These are phyloP conservation scores for Lottia gigantea DNA, from an alignment of 2,888 invertebrate species.

Conservation along the genomic window DNA sequence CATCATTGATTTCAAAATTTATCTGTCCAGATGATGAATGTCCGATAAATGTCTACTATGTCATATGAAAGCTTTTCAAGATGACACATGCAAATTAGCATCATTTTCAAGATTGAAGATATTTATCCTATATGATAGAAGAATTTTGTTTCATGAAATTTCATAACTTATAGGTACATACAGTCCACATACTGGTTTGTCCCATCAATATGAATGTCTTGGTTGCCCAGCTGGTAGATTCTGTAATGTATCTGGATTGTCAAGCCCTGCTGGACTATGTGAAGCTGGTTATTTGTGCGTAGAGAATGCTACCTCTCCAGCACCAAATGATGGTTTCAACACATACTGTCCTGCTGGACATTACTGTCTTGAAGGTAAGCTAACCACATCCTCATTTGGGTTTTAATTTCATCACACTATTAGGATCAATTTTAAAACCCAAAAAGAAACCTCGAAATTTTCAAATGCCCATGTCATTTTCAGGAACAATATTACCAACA, in stretches of 20 bases:
- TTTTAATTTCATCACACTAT: too few species aligned
- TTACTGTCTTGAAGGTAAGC: constrained; percentile 60
- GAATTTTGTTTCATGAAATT: too few species aligned
- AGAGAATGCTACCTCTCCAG: constrained; percentile 47
- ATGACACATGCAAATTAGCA: too few species aligned
- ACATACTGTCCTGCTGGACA: constrained; percentile 60
- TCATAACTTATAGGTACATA: constrained; percentile 51
- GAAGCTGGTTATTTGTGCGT: constrained; percentile 61
- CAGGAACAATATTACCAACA: constrained; percentile 48
- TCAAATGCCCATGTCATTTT: background rate
- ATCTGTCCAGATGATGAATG: too few species aligned
- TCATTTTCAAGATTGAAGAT: too few species aligned
- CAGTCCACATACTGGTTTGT: constrained; percentile 49
- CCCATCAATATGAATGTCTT: constrained; percentile 44
- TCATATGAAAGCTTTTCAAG: too few species aligned
- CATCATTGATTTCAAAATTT: too few species aligned
- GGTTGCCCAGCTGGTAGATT: constrained; percentile 57
- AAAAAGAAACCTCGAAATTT: background rate
- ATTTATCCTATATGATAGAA: too few species aligned
- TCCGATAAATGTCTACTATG: too few species aligned
- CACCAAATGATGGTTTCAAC: constrained; percentile 59
- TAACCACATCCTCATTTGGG: background rate
- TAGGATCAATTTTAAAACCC: too few species aligned
- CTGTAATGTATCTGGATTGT: constrained; percentile 58
- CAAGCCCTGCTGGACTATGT: constrained; percentile 53